phyloP scores from a whole-genome alignment of 2,888 invertebrate species.

The Tetragonisca angustula region DNA sequence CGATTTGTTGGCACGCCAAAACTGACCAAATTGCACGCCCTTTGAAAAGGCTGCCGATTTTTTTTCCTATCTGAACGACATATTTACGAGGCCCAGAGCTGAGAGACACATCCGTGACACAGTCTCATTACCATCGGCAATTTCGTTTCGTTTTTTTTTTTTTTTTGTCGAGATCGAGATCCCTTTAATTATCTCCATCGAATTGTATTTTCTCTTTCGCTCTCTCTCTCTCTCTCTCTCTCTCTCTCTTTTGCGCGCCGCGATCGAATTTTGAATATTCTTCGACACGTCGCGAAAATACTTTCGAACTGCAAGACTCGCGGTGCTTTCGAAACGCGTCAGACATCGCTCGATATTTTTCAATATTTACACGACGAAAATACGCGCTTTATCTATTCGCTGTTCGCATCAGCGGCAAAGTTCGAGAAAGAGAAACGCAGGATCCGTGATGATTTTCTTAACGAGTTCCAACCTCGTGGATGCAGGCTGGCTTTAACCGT shows the following conservation, averaged over 20 bases:
- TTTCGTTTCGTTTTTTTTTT: not conserved
- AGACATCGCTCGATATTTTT: slow-evolving; percentile 7
- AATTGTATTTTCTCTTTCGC: not conserved
- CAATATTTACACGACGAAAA: slow-evolving; percentile 4
- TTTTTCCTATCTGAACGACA: slow-evolving; percentile 55
- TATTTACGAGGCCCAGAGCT: slow-evolving; percentile 17
- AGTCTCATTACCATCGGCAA: slow-evolving; percentile 37
- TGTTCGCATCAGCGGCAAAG: not conserved
- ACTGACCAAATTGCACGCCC: slow-evolving; percentile 64
- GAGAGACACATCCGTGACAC: slow-evolving; percentile 24
- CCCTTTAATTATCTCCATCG: not conserved
- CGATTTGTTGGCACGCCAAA: slow-evolving; percentile 69
- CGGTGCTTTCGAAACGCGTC: not conserved
- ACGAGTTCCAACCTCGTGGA: slow-evolving; percentile 18
- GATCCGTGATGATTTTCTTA: slow-evolving; percentile 30
- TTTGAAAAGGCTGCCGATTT: slow-evolving; percentile 60
- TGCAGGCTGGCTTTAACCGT: not conserved
- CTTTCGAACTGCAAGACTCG: not conserved
- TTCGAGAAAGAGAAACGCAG: not conserved
- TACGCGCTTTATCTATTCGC: not conserved
- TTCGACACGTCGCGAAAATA: not conserved
- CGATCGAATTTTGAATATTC: too few relatives aligned
- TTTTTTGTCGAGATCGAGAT: too few relatives aligned
- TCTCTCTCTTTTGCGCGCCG: too few relatives aligned
- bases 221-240: too few relatives aligned